Base-by-base conservation (phyloP, 2,888 invertebrate species). In the Trachelus stipa region DNA sequence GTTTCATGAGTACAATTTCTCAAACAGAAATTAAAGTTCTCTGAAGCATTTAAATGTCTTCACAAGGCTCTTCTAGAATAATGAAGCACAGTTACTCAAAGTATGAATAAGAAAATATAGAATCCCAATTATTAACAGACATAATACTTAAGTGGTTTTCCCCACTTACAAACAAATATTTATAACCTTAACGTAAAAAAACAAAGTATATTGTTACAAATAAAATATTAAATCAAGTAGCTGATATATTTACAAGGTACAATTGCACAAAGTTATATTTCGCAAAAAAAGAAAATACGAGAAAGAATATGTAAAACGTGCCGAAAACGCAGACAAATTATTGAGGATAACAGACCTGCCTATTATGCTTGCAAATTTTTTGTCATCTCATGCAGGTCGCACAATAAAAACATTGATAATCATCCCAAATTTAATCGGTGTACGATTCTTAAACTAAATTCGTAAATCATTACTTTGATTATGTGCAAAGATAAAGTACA, bases 1-100 rank as follows among this genome's bases (percentile, higher is more conserved):
- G 68, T 80, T 79, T 75, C 12, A 56, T 79, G 23, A 56, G 56
- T 56, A 56, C 6, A 56, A 23, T 23, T 56, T 56, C 56, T 56
- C 23, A 23, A 56, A 56, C 15, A 9, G 56, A 56, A 56, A 56
- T 9, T 23, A 23, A 23, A 56, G 56, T 23, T 56, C 6, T 23
- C 56, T 56, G 23, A 23, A 56, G 23, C 23, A 56, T 56, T 56
- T 9, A 56, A 23, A 9, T 56, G 23, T 23, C 6, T 15, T 56
- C 23, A 9, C 6, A 56, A 56, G 23, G 23, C 23, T 56, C 23
- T 56, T 56, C 23, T 23, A 56, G 23, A 56, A 23, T 56, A 56
- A 23, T 23, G 6, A 56, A 56, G 56, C 56, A 56, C 23, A 23
- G 9, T 23, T 23, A 56, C 23, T 56, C 56, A 56, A 56, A 56